A percentile compares a stretch with the other conserved stretches of the same genome.
phyloP scores from a whole-genome alignment of 2,113 vertebrate species.

The Grus americana region DNA sequence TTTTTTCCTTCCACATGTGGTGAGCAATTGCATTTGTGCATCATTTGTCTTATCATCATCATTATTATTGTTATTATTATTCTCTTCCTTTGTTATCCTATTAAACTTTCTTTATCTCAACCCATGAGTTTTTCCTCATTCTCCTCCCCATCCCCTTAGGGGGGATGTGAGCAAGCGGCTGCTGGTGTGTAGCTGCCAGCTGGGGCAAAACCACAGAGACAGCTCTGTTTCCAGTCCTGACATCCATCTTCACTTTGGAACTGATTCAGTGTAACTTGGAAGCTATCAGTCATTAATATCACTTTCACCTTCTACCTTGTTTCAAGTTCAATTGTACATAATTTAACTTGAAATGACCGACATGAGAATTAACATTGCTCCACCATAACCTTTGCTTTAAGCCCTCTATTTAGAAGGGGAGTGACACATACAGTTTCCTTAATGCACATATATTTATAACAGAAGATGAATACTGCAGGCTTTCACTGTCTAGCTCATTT shows the following conservation, averaged over 20 bases:
- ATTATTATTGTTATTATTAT: too few species aligned
- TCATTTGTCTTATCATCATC: too few species aligned
- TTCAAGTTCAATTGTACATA: fast-evolving
- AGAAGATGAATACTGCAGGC: neutral
- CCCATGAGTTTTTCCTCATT: too few species aligned
- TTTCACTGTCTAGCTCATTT: fast-evolving
- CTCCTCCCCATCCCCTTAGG: too few species aligned
- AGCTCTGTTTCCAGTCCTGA: neutral
- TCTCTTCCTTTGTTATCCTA: too few species aligned
- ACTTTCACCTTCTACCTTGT: neutral
- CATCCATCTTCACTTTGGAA: too few species aligned
- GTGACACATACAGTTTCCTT: neutral
- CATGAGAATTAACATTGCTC: neutral
- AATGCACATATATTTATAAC: fast-evolving
- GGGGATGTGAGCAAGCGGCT: too few species aligned
- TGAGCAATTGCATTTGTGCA: too few species aligned
- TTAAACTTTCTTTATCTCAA: too few species aligned
- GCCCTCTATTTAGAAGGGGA: neutral
- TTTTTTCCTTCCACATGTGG: too few species aligned
- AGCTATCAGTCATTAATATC: neutral
- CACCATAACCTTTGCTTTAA: neutral
- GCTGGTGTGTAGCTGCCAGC: too few species aligned
- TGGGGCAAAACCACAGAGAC: too few species aligned
- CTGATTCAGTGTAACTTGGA: neutral
- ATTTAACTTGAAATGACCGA: neutral